A percentile compares a stretch with the other conserved stretches of the same genome.
Conservation (phyloP, 2,888 invertebrate species). For the Eueremaeus valkanovi region DNA sequence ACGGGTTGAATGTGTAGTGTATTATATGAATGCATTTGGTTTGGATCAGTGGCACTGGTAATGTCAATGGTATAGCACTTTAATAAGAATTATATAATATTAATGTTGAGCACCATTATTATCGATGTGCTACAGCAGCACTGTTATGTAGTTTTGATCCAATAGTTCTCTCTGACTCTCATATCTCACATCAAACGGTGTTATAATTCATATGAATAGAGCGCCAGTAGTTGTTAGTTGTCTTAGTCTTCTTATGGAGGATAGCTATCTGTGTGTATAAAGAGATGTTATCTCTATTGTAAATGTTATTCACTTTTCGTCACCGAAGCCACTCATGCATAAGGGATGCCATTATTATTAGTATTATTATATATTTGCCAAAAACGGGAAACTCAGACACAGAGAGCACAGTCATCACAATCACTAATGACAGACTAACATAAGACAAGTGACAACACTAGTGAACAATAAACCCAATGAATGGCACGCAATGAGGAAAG, state of each 20-base stretch:
- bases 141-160: not conserved
- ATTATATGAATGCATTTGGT: too few relatives aligned
- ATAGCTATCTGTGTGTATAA: not conserved
- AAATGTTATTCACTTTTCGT: not conserved
- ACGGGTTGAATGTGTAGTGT: too few relatives aligned
- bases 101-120: not conserved
- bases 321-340: not conserved
- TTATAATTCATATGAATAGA: conserved; percentile 12
- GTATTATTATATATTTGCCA: conserved; percentile 3
- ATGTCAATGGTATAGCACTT: not conserved
- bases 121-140: not conserved
- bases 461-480: conserved; percentile 23
- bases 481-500: conserved; percentile 23
- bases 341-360: conserved; percentile 30
- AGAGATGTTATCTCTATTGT: conserved; percentile 6
- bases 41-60: not conserved
- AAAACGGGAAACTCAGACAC: not conserved
- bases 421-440: conserved; percentile 31
- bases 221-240: not conserved
- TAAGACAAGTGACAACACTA: conserved; percentile 32
- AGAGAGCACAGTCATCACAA: not conserved
- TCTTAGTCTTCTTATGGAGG: not conserved
- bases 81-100: conserved; percentile 13
- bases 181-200: not conserved
- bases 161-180: not conserved